Conservation (phyloP, 2,888 invertebrate genomes). For the Aquatica leii region DNA sequence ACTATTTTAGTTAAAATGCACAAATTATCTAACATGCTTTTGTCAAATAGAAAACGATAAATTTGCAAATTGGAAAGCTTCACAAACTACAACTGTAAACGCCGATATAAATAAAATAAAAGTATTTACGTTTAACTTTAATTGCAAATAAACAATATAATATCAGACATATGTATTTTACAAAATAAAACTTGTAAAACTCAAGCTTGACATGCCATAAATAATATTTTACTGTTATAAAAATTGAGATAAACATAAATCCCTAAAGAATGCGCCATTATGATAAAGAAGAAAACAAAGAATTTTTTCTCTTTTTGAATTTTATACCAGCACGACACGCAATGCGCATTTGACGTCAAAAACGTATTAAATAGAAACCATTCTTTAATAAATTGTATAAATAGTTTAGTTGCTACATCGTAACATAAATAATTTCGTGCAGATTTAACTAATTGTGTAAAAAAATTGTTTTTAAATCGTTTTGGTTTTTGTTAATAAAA, state of each 20-base stretch:
- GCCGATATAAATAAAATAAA: no score
- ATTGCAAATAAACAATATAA: no score
- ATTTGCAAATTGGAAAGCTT: not conserved
- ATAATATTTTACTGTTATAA: conserved; percentile 19
- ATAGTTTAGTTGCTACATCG: not conserved
- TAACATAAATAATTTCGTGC: conserved; percentile 3
- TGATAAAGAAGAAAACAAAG: conserved; percentile 31
- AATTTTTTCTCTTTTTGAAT: conserved; percentile 26
- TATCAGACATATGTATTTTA: no score
- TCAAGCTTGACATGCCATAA: conserved; percentile 19
- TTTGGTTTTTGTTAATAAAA: not conserved
- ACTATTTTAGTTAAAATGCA: not conserved
- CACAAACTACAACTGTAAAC: not conserved
- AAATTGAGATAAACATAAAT: conserved; percentile 27
- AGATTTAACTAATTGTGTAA: no score
- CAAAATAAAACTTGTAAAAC: not conserved
- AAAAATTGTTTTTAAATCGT: not conserved
- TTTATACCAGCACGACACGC: conserved; percentile 27
- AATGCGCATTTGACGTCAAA: conserved; percentile 37
- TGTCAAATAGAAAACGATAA: conserved; percentile 4
- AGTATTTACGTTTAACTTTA: no score
- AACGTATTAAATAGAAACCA: conserved; percentile 26
- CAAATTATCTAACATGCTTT: conserved; percentile 4
- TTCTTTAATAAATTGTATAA: conserved; percentile 14
- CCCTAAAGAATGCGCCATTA: conserved; percentile 24